These are phyloP conservation scores for Synergus japonicus DNA, from an alignment of 2,888 invertebrate species.

Conservation along the genomic window DNA sequence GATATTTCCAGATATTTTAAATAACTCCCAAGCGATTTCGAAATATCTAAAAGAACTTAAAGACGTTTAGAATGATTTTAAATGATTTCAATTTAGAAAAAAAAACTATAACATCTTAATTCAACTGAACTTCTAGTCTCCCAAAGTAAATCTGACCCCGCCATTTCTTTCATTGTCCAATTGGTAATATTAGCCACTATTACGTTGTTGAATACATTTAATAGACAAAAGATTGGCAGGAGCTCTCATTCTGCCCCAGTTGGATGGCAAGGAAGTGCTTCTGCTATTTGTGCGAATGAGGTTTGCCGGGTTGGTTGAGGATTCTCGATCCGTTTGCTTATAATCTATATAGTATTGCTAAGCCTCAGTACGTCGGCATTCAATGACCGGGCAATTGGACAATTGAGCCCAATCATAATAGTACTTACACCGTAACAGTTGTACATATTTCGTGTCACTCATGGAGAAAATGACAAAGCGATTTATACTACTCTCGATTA, in stretches of 20 bases:
- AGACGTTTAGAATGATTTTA: neutral
- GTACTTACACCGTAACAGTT: slow-evolving; percentile 60
- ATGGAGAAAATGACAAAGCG: slow-evolving; percentile 13
- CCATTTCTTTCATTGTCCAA: slow-evolving; percentile 73
- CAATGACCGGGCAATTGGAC: slow-evolving; percentile 76
- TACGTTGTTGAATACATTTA: slow-evolving; percentile 73
- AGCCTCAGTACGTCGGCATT: slow-evolving; percentile 62
- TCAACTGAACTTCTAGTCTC: slow-evolving; percentile 39
- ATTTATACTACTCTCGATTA: slow-evolving; percentile 28
- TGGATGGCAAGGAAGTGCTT: slow-evolving; percentile 44
- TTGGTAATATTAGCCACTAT: slow-evolving; percentile 73
- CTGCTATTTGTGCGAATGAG: slow-evolving; percentile 51
- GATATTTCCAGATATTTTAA: too few relatives aligned
- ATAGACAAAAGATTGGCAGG: slow-evolving; percentile 74
- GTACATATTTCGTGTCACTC: slow-evolving; percentile 43
- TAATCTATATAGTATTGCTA: slow-evolving; percentile 60
- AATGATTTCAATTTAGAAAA: too few relatives aligned
- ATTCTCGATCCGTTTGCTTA: slow-evolving; percentile 65
- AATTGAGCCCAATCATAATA: slow-evolving; percentile 77
- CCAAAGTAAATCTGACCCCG: slow-evolving; percentile 63
- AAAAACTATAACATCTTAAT: neutral
- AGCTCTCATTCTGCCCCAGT: slow-evolving; percentile 65
- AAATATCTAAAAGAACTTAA: neutral
- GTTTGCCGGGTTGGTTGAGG: slow-evolving; percentile 58
- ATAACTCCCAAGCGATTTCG: too few relatives aligned